A percentile compares a stretch with the other conserved stretches of the same genome.
Evolutionary conservation across 2,888 invertebrate species (phyloP).

Genomic region (Lithophane ornitopus): DNA sequence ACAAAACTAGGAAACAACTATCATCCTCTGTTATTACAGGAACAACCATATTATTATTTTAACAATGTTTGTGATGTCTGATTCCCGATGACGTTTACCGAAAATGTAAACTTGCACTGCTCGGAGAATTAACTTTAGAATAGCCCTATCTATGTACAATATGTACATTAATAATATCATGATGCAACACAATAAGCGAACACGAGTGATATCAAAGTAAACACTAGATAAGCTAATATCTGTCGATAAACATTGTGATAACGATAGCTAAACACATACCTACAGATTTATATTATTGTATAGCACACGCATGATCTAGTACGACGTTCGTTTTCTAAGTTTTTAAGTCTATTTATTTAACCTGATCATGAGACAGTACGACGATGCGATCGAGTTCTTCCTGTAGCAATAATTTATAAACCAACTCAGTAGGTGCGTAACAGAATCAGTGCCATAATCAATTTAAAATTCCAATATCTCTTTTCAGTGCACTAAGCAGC

Average conservation of each 20-base stretch:
- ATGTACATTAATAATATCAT: slow-evolving; percentile 4
- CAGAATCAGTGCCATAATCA: background rate
- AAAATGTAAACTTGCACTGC: background rate
- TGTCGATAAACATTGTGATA: slow-evolving; percentile 47
- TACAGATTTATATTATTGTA: slow-evolving; percentile 43
- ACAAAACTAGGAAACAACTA: background rate
- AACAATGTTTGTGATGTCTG: background rate
- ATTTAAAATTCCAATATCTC: background rate
- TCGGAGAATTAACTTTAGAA: background rate
- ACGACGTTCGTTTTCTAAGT: background rate
- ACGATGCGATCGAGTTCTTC: background rate
- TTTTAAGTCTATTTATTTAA: background rate
- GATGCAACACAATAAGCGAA: slow-evolving; percentile 1
- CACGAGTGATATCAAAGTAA: slow-evolving; percentile 42
- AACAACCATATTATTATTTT: background rate
- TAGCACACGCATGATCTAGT: background rate
- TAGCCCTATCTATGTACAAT: background rate
- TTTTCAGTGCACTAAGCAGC: background rate
- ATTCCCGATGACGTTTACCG: background rate
- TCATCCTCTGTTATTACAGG: background rate
- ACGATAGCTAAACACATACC: background rate
- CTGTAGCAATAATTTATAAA: background rate
- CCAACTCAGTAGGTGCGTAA: background rate
- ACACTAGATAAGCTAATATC: slow-evolving; percentile 48
- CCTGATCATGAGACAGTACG: background rate